Evolutionary conservation across 2,888 invertebrate genomes (phyloP), one percentile per base, ranked within the genome.

Genomic region (Iselma pallidipennis): DNA sequence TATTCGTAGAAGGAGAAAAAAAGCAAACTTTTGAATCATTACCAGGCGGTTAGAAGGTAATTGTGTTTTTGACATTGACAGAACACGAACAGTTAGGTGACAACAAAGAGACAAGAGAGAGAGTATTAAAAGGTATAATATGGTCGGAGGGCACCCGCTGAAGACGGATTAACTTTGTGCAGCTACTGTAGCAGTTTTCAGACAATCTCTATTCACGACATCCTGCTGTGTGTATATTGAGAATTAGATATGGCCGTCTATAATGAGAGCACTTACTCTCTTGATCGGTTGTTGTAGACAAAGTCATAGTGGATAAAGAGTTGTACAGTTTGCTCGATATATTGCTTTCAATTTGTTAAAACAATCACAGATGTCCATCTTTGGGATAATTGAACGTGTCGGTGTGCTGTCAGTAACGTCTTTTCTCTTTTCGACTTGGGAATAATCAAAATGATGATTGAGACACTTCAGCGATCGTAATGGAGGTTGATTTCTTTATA

Each of bases 71-170:
- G 75, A 73, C 75, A 73, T 68, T 75, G 72, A 74, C 70, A 73
- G 66, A 74, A 70, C 71, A 71, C 63, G 68, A 71, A 72, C 72
- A 72, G 71, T 74, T 73, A 71, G 65, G 69, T 72, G 74, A 73
- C 73, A 74, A 75, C 73, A 75, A 74, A 73, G 65, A 65, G 37
- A 37, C 16, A n/a, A n/a, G 37, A 37, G 16, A 37, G 7, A 19
- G 37, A 37, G 37, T 37, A 37, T 37, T 37, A 37, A 37, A 37
- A 16, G 37, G 37, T 37, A 37, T 29, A n/a, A 31, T 31, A 33
- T 37, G 7, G 37, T 37, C 16, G 37, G 37, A 19, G 56, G 62
- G 65, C 65, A 61, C 66, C 70, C 69, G 67, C 69, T 66, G 63
- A 59, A 19, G 68, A 63, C 65, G 66, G 72, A 71, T 71, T 72